Evolutionary conservation across 2,113 vertebrate species (phyloP).

Genomic region (Misgurnus mizolepis): DNA sequence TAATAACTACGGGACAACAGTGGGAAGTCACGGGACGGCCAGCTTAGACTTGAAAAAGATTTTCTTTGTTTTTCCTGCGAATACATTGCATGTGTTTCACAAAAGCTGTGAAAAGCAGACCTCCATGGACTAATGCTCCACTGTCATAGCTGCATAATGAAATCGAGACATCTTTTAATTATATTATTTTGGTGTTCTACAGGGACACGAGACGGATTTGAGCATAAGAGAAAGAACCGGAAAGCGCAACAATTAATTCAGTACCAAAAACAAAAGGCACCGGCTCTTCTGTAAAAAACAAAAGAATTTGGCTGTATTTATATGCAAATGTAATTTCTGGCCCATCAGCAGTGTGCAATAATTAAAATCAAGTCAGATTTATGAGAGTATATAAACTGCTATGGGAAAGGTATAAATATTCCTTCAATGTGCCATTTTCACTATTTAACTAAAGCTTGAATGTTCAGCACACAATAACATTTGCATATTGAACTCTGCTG

Average conservation of each 20-base stretch:
- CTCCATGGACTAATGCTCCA: constrained; percentile 20
- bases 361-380: constrained; percentile 52
- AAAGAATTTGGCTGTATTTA: constrained; percentile 57
- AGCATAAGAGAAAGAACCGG: constrained; percentile 40
- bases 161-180: constrained; percentile 61
- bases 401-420: background rate
- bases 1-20: background rate
- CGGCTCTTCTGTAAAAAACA: constrained; percentile 47
- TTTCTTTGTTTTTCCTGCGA: constrained; percentile 34
- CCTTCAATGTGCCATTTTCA: background rate
- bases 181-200: constrained; percentile 44
- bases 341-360: constrained; percentile 51
- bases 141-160: constrained; percentile 43
- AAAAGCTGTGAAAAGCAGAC: constrained; percentile 44
- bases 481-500: background rate
- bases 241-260: constrained; percentile 61
- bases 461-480: background rate
- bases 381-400: constrained; percentile 25
- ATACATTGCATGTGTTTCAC: constrained; percentile 46
- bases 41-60: background rate
- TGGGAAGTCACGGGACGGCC: background rate
- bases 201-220: constrained; percentile 28
- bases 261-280: constrained; percentile 59
- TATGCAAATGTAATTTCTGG: constrained; percentile 68
- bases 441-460: background rate